A percentile compares a stretch with the other conserved stretches of the same genome.
Evolutionary conservation across 2,888 invertebrate species (phyloP).

Genomic region (Coremacera marginata): DNA sequence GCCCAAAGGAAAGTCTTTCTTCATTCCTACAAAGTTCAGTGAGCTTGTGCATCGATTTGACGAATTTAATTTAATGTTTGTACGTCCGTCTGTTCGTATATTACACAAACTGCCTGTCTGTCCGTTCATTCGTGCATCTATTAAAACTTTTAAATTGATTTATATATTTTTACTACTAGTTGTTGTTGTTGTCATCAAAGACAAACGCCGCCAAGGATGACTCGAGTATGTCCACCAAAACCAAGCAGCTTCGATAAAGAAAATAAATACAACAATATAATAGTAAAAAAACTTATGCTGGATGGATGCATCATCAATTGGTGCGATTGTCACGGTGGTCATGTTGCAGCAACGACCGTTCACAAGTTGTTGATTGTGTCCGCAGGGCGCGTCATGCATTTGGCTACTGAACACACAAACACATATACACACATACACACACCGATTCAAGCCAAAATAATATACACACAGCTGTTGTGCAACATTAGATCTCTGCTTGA

Average conservation of each 20-base stretch:
- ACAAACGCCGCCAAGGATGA: conserved; percentile 10
- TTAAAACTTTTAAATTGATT: not conserved
- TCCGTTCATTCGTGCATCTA: not conserved
- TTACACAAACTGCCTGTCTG: not conserved
- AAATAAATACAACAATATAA: not conserved
- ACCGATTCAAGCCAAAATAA: not conserved
- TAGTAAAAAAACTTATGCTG: not conserved
- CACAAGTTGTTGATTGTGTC: conserved; percentile 20
- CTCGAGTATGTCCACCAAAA: not conserved
- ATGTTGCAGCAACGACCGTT: not conserved
- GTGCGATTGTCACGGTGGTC: conserved; percentile 16
- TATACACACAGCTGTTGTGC: not conserved
- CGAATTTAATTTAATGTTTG: conserved; percentile 34
- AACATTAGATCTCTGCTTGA: not conserved
- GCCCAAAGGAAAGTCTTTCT: conserved; percentile 30
- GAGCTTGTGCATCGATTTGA: conserved; percentile 30
- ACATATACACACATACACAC: not conserved
- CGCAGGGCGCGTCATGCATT: conserved; percentile 21
- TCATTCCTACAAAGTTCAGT: not conserved
- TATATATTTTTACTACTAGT: not conserved
- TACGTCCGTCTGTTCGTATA: not conserved
- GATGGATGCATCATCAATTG: not conserved
- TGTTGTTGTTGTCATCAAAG: conserved; percentile 9
- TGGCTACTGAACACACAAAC: not conserved
- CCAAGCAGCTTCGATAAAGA: too few relatives aligned